phyloP scores from a whole-genome alignment of 2,113 vertebrate species.

The Girardinichthys multiradiatus region DNA sequence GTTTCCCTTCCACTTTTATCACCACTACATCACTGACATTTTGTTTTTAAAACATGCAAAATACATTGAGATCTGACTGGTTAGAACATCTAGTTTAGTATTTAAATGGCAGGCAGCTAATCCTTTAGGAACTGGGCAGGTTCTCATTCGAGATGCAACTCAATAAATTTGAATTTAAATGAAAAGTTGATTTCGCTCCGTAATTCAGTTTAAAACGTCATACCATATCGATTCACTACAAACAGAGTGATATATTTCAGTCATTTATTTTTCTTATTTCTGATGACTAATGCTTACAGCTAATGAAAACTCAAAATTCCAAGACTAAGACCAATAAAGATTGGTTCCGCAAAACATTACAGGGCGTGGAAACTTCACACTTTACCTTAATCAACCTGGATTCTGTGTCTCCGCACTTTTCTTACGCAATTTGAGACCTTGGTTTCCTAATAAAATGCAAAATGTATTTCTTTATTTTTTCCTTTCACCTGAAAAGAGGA shows the following conservation, averaged over 20 bases:
- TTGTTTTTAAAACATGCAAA: neutral
- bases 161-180: neutral
- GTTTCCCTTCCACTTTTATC: neutral
- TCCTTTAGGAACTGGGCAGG: neutral
- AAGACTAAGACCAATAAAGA: neutral
- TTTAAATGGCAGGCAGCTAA: neutral
- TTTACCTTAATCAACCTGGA: too few relatives aligned
- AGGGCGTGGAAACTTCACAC: too few relatives aligned
- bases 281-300: neutral
- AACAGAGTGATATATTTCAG: too few relatives aligned
- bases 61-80: neutral
- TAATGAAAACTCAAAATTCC: neutral
- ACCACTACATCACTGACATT: constrained; percentile 9
- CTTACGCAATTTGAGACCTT: too few relatives aligned
- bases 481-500: too few relatives aligned
- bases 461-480: too few relatives aligned
- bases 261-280: neutral
- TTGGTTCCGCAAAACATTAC: too few relatives aligned
- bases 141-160: neutral
- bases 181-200: too few relatives aligned
- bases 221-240: too few relatives aligned
- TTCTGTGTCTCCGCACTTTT: too few relatives aligned
- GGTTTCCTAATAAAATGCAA: too few relatives aligned
- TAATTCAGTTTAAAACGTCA: too few relatives aligned
- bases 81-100: constrained; percentile 4